Base-by-base conservation (phyloP, 1,140 invertebrate genomes). In the Triops longicaudatus region DNA sequence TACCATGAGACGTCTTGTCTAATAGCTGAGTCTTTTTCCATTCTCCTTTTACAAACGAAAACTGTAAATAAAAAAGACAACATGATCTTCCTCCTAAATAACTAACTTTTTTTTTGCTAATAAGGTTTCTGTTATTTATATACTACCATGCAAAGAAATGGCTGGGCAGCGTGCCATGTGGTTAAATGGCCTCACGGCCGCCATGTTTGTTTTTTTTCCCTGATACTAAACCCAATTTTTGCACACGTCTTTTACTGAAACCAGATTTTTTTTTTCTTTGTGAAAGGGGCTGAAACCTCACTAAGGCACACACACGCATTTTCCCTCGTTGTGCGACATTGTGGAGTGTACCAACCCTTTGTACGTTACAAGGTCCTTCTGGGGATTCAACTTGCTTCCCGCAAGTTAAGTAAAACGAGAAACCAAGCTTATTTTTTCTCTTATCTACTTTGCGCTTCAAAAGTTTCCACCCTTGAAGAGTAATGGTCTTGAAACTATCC, bases 81-180 rank as follows among this genome's bases (percentile, higher is more conserved):
- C 50, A 63, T 14, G 22, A 37, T 4, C 14, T 63, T n/a, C 14
- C 50, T 63, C 14, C 14, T 22, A 63, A 9, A 63, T 63, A 17
- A 63, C 50, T 63, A 63, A 63, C 50, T 17, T 22, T 63, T 37
- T 7, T 2, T 2, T 37, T 37, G 31, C n/a, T 22, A 63, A 63
- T 63, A 63, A 63, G 50, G 50, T 63, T 63, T 63, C 50, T 63
- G 50, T 63, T 63, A 63, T 63, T 63, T 63, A 63, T 63, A 63
- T 4, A 63, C 50, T 63, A 63, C 50, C 50, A 63, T 22, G 50
- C 9, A 63, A 63, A 2, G 14, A 63, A 63, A 63, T 63, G 50
- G 22, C 50, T 63, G 50, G 31, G 50, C 50, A 63, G 14, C 50
- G 22, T n/a, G 50, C 50, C 50, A 63, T 17, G 17, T 63, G 50